phyloP scores from a whole-genome alignment of 2,797 vertebrate species.

The Lindbergichthys nudifrons region DNA sequence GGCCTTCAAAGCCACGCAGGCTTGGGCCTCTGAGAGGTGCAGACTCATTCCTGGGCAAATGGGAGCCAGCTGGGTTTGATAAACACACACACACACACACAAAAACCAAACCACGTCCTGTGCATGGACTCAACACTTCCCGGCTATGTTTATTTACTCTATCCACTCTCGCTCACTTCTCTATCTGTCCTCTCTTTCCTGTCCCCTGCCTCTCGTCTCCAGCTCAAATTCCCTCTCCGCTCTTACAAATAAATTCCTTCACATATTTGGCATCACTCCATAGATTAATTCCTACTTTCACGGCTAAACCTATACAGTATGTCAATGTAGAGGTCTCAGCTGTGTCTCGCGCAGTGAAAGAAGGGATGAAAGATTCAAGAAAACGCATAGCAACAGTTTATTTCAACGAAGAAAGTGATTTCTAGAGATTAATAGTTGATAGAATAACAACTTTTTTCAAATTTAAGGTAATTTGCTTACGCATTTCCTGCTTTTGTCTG shows the following conservation, averaged over 20 bases:
- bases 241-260: conserved; percentile 51
- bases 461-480: too few species aligned
- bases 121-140: conserved; percentile 81
- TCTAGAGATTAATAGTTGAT: neutral
- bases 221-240: conserved; percentile 42
- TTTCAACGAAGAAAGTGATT: neutral
- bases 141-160: conserved; percentile 81
- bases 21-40: conserved; percentile 81
- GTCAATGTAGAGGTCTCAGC: conserved; percentile 8
- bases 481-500: too few species aligned
- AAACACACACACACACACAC: conserved; percentile 70
- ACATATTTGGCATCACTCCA: conserved; percentile 49
- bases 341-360: neutral
- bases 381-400: neutral
- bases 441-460: neutral
- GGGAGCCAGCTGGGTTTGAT: conserved; percentile 84
- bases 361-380: neutral
- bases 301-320: conserved; percentile 3
- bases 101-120: conserved; percentile 79
- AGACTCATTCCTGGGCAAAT: conserved; percentile 84
- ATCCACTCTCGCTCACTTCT: conserved; percentile 69
- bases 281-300: conserved; percentile 29
- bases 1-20: conserved; percentile 78
- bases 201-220: conserved; percentile 57
- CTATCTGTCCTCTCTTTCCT: conserved; percentile 76